These are phyloP conservation scores for Ciconia maguari DNA, from an alignment of 2,113 vertebrate genomes.

Conservation along the genomic window DNA sequence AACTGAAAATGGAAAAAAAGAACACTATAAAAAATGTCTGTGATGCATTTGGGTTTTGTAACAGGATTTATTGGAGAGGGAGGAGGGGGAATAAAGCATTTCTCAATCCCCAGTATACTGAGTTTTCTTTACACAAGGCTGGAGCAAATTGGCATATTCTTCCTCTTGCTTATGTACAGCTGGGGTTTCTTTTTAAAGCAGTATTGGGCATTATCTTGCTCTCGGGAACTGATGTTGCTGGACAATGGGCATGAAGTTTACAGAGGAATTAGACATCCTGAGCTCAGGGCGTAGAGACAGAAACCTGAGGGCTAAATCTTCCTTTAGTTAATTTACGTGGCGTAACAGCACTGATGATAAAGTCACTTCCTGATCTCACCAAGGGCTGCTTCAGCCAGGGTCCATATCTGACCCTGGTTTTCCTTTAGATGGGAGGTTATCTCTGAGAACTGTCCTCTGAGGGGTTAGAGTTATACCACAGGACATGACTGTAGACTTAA, in stretches of 20 bases:
- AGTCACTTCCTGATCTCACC: background rate
- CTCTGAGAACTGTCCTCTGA: background rate
- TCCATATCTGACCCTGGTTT: fast-evolving
- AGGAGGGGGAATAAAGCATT: background rate
- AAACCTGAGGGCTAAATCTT: background rate
- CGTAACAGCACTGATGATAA: background rate
- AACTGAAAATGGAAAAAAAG: background rate
- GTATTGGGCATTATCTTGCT: background rate
- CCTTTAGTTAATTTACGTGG: background rate
- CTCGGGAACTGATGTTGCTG: background rate
- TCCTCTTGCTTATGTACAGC: fast-evolving
- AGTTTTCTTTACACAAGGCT: background rate
- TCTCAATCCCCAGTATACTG: background rate
- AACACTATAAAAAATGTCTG: background rate
- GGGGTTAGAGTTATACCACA: background rate
- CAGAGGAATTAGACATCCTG: background rate
- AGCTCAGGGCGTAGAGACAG: background rate
- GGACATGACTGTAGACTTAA: background rate
- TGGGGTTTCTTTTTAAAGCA: background rate
- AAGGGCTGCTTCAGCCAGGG: background rate
- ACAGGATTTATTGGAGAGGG: background rate
- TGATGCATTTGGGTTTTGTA: constrained; percentile 15
- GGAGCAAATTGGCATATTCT: background rate
- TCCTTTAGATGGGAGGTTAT: background rate
- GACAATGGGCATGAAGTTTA: background rate